Evolutionary conservation across 2,797 vertebrate genomes (phyloP).

Genomic region (Betta splendens): DNA sequence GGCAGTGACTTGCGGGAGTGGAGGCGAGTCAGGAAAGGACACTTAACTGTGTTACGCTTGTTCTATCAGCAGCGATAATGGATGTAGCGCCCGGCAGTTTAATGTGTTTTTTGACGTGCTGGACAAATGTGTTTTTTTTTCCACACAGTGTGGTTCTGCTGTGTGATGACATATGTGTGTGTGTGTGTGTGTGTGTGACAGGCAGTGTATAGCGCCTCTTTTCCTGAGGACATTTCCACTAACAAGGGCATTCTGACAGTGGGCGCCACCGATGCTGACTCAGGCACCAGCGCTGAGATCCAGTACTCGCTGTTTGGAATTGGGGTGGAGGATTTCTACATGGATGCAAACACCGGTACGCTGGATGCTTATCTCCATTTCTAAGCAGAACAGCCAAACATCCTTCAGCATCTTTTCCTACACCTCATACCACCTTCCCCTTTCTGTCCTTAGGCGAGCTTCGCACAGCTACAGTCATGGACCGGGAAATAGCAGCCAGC

Average conservation of each 20-base stretch:
- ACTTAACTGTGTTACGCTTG: conserved; percentile 24
- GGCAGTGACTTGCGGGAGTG: conserved; percentile 14
- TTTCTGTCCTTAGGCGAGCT: conserved; percentile 86
- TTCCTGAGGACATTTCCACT: conserved; percentile 88
- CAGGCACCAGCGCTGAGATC: conserved; percentile 93
- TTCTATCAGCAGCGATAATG: conserved; percentile 49
- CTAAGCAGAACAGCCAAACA: not conserved
- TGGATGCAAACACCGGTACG: conserved; percentile 91
- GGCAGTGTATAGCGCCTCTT: conserved; percentile 86
- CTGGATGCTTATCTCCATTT: not conserved
- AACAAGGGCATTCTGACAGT: conserved; percentile 90
- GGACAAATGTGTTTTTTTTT: conserved; percentile 5
- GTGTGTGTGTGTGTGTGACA: conserved; percentile 60
- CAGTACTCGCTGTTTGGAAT: conserved; percentile 91
- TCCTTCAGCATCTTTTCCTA: not conserved
- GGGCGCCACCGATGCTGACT: conserved; percentile 91
- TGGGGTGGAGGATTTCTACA: conserved; percentile 94
- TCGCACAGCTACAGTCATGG: conserved; percentile 86
- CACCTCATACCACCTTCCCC: conserved; percentile 1
- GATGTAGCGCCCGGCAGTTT: conserved; percentile 17
- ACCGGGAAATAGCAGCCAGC: conserved; percentile 86
- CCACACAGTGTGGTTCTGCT: conserved; percentile 11
- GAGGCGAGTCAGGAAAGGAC: conserved; percentile 26
- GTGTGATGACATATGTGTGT: conserved; percentile 20
- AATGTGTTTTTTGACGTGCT: conserved; percentile 35